Base-by-base conservation (phyloP, 2,797 vertebrate species). In the Anguilla megastoma region DNA sequence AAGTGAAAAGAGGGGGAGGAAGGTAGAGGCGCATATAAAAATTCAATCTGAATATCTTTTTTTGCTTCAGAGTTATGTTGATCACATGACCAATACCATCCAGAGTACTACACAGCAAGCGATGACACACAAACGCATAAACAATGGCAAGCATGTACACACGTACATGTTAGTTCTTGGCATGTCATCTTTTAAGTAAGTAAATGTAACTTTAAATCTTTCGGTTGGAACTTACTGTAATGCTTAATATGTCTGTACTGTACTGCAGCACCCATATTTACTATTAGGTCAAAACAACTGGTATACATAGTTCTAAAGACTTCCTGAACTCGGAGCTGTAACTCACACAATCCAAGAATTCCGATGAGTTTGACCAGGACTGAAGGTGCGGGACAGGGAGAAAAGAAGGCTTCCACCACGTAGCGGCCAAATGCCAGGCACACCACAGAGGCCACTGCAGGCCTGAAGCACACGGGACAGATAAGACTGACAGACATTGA, bases 361-460 rank as follows among this genome's bases (percentile, higher is more conserved):
- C 96, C 94, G 76, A 97, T 94, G 0, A 98, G 86, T 92, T 96
- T 97, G 91, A 98, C 93, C 0, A 97, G 93, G 14, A 66, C 89
- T 2, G 86, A 63, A 0, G 97, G 97, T 48, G 96, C 94, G 0
- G 88, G 87, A 10, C 97, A 98, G 0, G 97, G 97, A 10, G 94
- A 85, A 8, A 96, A 98, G 88, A 97, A 97, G 0, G 97, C 96
- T 87, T 98, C 97, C 92, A 97, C 94, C 85, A 97, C 93, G 52
- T 98, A 98, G 41, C 96, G 96, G 0, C 97, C 97, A n/a, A 98
- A 98, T 0, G 97, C 97, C 92, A 98, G 88, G 16, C 96, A 92
- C 56, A 97, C 94, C 56, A 97, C 97, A 0, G 97, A 96, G 0
- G 96, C 92, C 89, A 96, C 96, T 41, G 97, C 95, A 14, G 97